These are phyloP conservation scores for Eleginops maclovinus DNA, from an alignment of 2,113 vertebrate genomes.

Conservation along the genomic window DNA sequence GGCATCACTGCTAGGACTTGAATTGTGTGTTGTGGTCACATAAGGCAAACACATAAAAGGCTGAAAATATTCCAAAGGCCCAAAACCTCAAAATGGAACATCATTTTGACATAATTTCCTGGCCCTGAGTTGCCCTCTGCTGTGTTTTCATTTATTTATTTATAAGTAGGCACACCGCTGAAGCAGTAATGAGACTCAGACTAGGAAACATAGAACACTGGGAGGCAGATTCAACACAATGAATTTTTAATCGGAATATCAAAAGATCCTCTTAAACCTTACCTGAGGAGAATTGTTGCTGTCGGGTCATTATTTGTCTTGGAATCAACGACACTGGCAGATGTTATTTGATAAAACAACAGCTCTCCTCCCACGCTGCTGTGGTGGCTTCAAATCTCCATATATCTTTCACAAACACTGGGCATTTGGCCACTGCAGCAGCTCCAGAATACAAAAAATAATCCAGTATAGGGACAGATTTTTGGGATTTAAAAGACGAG, in stretches of 20 bases:
- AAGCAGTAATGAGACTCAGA: slow-evolving; percentile 72
- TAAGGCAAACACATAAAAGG: slow-evolving; percentile 43
- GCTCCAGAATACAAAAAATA: slow-evolving; percentile 15
- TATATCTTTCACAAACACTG: slow-evolving; percentile 64
- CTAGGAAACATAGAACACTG: slow-evolving; percentile 67
- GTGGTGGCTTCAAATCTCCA: slow-evolving; percentile 56
- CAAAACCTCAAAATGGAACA: slow-evolving; percentile 54
- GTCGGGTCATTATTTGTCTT: slow-evolving; percentile 76
- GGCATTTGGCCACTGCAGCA: slow-evolving; percentile 59
- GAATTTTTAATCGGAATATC: slow-evolving; percentile 82
- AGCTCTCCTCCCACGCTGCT: slow-evolving; percentile 63
- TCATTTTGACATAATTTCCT: slow-evolving; percentile 73
- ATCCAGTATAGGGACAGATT: not conserved
- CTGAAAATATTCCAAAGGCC: slow-evolving; percentile 39
- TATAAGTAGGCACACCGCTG: slow-evolving; percentile 43
- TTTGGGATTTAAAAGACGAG: slow-evolving; percentile 24
- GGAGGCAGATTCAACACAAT: slow-evolving; percentile 80
- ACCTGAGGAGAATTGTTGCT: slow-evolving; percentile 74
- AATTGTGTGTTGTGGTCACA: slow-evolving; percentile 17
- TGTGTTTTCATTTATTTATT: slow-evolving; percentile 33
- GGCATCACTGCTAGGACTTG: not conserved
- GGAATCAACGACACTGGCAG: slow-evolving; percentile 75
- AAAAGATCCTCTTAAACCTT: slow-evolving; percentile 78
- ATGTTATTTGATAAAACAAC: slow-evolving; percentile 81
- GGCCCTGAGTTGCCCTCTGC: slow-evolving; percentile 58